A percentile compares a stretch with the other conserved stretches of the same genome.
Conservation (phyloP, 2,888 invertebrate species). For the Coleophora flavipennella region DNA sequence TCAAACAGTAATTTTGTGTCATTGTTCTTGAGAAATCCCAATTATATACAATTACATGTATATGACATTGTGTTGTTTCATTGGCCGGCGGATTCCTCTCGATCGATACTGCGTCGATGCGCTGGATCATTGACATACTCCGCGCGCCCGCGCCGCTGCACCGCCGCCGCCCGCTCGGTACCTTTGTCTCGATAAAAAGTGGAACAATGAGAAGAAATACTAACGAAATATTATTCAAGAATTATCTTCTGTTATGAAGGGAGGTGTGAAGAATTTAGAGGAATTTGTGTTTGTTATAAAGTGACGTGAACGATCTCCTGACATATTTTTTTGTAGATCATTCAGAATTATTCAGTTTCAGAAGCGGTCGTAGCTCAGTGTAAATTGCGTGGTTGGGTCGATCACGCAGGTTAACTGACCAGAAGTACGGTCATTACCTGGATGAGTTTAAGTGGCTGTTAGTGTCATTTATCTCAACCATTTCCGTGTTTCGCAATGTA, state of each 20-base stretch:
- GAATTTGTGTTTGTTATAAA: conserved; percentile 14
- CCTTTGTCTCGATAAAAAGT: conserved; percentile 43
- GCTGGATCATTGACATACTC: conserved; percentile 44
- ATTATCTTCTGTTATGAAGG: conserved; percentile 24
- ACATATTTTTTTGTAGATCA: too few species aligned
- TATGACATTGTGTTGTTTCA: conserved; percentile 60
- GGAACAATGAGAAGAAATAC: conserved; percentile 50
- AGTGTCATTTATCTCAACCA: too few species aligned
- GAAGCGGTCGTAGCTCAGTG: too few species aligned
- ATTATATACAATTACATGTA: conserved; percentile 71
- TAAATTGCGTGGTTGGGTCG: too few species aligned
- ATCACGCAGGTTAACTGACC: too few species aligned
- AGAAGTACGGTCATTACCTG: too few species aligned
- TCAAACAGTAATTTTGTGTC: conserved; percentile 65
- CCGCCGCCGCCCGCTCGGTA: conserved; percentile 17
- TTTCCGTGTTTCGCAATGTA: too few species aligned
- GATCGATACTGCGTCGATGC: conserved; percentile 61
- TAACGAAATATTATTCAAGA: conserved; percentile 30
- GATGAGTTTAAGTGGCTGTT: too few species aligned
- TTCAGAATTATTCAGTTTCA: too few species aligned
- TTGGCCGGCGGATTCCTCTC: conserved; percentile 36
- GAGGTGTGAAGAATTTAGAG: conserved; percentile 46
- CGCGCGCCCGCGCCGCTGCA: conserved; percentile 26
- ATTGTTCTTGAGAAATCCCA: conserved; percentile 70
- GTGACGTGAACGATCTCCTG: background rate